Evolutionary conservation across 2,888 invertebrate genomes (phyloP).

Genomic region (Trachelus iudaicus): DNA sequence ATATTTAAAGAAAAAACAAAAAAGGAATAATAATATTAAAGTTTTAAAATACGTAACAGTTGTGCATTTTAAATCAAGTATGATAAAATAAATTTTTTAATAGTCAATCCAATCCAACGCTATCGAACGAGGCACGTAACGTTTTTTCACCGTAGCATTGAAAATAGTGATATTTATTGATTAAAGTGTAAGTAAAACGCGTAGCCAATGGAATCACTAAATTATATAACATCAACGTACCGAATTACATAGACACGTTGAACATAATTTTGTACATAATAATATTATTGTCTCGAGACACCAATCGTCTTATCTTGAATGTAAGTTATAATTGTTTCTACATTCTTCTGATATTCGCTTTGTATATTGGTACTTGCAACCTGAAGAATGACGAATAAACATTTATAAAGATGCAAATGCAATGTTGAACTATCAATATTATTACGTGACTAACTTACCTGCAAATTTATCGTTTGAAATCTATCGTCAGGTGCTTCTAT

Average conservation of each 20-base stretch:
- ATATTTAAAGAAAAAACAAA: background rate
- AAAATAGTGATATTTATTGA: background rate
- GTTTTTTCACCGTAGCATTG: too few species aligned
- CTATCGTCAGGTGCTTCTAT: slow-evolving; percentile 30
- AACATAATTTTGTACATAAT: slow-evolving; percentile 35
- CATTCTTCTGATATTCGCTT: slow-evolving; percentile 47
- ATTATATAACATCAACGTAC: slow-evolving; percentile 24
- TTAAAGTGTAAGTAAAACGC: slow-evolving; percentile 10
- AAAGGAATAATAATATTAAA: slow-evolving; percentile 1
- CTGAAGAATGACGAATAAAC: slow-evolving; percentile 28
- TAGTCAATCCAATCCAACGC: background rate
- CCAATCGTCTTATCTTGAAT: slow-evolving; percentile 34
- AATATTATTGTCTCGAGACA: slow-evolving; percentile 15
- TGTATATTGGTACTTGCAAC: slow-evolving; percentile 22
- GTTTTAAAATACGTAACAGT: slow-evolving; percentile 1
- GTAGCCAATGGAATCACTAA: slow-evolving; percentile 11
- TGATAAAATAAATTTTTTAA: slow-evolving; percentile 7
- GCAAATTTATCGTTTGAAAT: slow-evolving; percentile 32
- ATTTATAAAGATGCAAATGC: slow-evolving; percentile 8
- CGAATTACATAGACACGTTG: slow-evolving; percentile 30
- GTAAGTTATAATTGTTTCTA: slow-evolving; percentile 43
- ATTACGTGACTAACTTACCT: slow-evolving; percentile 7
- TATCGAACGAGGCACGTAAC: too few species aligned
- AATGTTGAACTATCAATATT: background rate
- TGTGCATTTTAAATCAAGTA: slow-evolving; percentile 12